These are phyloP conservation scores for Tetheella fluctuosa DNA, from an alignment of 2,888 invertebrate genomes.

Conservation along the genomic window DNA sequence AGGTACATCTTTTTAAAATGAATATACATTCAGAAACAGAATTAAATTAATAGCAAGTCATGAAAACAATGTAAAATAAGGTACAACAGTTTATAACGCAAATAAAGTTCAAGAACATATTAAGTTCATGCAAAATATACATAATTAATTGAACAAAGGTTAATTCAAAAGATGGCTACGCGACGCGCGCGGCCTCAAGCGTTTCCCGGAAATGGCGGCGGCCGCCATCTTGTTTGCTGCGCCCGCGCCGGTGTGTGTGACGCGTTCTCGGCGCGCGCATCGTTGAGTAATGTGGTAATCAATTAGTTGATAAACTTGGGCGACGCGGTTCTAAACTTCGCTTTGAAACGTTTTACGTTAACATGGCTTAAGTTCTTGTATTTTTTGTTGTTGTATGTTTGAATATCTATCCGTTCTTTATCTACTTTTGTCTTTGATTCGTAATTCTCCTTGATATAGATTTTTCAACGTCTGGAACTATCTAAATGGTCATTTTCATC, in stretches of 20 bases:
- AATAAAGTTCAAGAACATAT: neutral
- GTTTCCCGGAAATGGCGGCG: conserved; percentile 61
- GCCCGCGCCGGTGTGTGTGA: conserved; percentile 27
- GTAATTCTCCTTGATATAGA: too few species aligned
- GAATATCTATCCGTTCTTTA: neutral
- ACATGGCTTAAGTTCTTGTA: neutral
- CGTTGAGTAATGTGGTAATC: conserved; percentile 24
- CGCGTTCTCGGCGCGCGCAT: conserved; percentile 16
- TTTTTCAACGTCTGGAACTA: too few species aligned
- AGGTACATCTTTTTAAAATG: too few species aligned
- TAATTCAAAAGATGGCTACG: neutral
- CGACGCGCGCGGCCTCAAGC: conserved; percentile 15
- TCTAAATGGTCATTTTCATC: too few species aligned
- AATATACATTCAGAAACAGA: too few species aligned
- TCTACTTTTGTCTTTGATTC: too few species aligned
- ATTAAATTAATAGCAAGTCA: too few species aligned
- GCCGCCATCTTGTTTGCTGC: conserved; percentile 51
- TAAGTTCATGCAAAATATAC: neutral
- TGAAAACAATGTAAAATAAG: too few species aligned
- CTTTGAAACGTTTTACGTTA: neutral
- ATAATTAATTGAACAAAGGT: conserved; percentile 7
- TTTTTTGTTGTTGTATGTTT: neutral
- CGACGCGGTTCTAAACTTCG: neutral
- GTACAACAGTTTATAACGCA: too few species aligned
- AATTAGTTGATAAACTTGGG: conserved; percentile 29